Percentiles rank a stretch among this genome's conserved stretches.
phyloP scores from a whole-genome alignment of 1,140 invertebrate species.

The Parapsyche elsis region DNA sequence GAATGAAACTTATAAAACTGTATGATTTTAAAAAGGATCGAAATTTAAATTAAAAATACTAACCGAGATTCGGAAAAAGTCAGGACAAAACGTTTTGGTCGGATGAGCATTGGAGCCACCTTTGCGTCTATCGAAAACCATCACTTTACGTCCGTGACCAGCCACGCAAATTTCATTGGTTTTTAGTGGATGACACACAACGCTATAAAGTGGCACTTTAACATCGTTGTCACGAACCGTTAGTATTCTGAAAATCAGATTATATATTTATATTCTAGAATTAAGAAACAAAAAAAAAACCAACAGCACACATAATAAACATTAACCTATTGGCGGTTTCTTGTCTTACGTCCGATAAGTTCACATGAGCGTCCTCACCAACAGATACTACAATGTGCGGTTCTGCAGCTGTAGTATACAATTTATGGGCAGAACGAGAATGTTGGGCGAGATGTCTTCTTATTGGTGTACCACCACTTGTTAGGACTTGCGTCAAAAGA shows the following conservation, averaged over 20 bases:
- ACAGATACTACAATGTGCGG: slow-evolving; percentile 85
- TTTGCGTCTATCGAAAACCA: slow-evolving; percentile 80
- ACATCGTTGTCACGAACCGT: slow-evolving; percentile 71
- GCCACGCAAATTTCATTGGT: slow-evolving; percentile 84
- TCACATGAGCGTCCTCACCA: slow-evolving; percentile 88
- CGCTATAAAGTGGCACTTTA: slow-evolving; percentile 84
- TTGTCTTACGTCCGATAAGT: slow-evolving; percentile 84
- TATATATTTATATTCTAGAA: neutral
- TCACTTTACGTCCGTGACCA: slow-evolving; percentile 74
- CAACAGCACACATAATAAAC: neutral
- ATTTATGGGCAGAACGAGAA: slow-evolving; percentile 80
- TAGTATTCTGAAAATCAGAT: slow-evolving; percentile 69
- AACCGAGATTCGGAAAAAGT: slow-evolving; percentile 42
- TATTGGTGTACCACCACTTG: slow-evolving; percentile 64
- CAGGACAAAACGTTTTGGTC: slow-evolving; percentile 66
- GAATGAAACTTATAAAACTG: neutral
- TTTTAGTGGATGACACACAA: slow-evolving; percentile 84
- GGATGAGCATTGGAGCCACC: slow-evolving; percentile 57
- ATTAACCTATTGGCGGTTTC: slow-evolving; percentile 60
- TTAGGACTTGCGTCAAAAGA: slow-evolving; percentile 64
- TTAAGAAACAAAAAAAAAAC: neutral
- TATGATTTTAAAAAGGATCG: neutral
- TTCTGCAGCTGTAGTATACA: slow-evolving; percentile 77
- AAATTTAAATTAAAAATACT: slow-evolving; percentile 16
- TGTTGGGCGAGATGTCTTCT: slow-evolving; percentile 76